Evolutionary conservation across 1,140 invertebrate species (phyloP), one percentile per base, ranked within the genome.

Genomic region (Drosophila pruinosa): DNA sequence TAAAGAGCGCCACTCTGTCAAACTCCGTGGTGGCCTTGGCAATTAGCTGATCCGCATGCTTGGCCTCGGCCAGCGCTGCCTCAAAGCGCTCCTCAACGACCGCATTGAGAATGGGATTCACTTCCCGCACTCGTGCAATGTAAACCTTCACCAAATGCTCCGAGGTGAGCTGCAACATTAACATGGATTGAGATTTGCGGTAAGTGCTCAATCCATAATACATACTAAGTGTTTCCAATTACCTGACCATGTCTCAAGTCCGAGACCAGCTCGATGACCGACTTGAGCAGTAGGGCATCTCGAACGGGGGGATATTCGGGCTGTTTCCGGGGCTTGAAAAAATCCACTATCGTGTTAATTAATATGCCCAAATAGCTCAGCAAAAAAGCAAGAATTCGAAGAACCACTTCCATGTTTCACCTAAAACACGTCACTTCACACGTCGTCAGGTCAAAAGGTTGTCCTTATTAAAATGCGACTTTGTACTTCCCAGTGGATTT

Each of bases 41-140:
- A 1, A 91, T 91, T 3, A 91, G 28, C 4, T 65, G 39, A 79
- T 97, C 96, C 2, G 93, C 93, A 26, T 81, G 82, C 63, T 91
- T 89, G 0, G 96, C 96, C 38, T 97, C 95, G n/a, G 92, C 83
- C 2, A 96, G 26, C 0, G 96, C 96, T 0, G 91, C 92, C 22
- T 93, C 89, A 83, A 94, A 97, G 15, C 96, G 91, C 8, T 96
- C 93, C 62, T 96, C 95, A 1, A 96, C 93, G 0, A 97, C 93
- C 0, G 95, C 95, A 91, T 97, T 97, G 2, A 97, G 56, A 0
- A 93, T 78, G 1, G 93, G 93, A 89, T 97, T 95, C 0, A 97
- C 95, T 85, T 94, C 93, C 52, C 93, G 92, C 8, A 96, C 94
- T 14, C 96, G 92, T 2, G 91, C 89, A 34, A 97, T 95, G 81